Evolutionary conservation across 2,797 vertebrate species (phyloP).

Genomic region (Todus mexicanus): DNA sequence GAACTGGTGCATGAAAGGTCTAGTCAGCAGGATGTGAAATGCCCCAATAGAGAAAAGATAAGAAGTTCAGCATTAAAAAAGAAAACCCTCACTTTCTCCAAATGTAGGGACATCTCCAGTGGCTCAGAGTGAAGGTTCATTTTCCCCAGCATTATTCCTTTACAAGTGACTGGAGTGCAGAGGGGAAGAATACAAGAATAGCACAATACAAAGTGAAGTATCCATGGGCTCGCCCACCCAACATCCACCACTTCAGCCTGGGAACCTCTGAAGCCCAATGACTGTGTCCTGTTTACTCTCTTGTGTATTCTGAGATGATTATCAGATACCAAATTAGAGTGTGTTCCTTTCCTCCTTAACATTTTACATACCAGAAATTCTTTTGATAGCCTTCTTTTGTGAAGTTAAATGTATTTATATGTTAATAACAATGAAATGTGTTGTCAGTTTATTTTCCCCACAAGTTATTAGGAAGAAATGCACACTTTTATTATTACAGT

Average conservation of each 20-base stretch:
- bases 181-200: background rate
- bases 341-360: background rate
- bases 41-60: background rate
- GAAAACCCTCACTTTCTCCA: background rate
- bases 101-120: background rate
- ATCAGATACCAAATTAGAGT: background rate
- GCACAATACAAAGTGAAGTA: background rate
- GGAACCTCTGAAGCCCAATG: background rate
- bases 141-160: background rate
- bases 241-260: background rate
- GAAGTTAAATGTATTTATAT: background rate
- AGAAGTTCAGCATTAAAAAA: background rate
- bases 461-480: background rate
- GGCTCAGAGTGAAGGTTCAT: background rate
- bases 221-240: background rate
- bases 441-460: background rate
- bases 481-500: background rate
- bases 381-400: background rate
- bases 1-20: background rate
- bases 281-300: background rate
- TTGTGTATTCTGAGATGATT: background rate
- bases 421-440: background rate
- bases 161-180: background rate
- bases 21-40: background rate
- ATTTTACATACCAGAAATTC: background rate